These are phyloP conservation scores for Nebria salina DNA, from an alignment of 2,888 invertebrate genomes.

Conservation along the genomic window DNA sequence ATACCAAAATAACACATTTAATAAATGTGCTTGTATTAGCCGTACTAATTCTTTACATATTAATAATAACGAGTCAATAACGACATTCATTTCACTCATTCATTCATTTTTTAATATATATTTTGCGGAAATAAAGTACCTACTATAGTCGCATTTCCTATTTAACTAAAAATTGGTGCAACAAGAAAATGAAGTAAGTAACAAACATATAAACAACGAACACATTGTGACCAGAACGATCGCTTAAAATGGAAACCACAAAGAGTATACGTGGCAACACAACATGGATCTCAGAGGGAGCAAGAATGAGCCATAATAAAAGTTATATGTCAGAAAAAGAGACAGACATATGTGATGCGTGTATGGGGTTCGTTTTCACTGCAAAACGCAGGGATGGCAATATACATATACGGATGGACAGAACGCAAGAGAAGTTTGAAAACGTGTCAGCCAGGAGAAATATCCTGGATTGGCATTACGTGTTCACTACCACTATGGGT, in stretches of 20 bases:
- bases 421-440: constrained; percentile 17
- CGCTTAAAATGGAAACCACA: constrained; percentile 7
- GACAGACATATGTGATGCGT: neutral
- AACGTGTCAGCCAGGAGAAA: constrained; percentile 13
- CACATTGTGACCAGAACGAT: neutral
- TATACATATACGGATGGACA: neutral
- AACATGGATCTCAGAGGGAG: constrained; percentile 18
- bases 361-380: neutral
- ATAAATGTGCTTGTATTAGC: too few relatives aligned
- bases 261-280: neutral
- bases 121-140: too few relatives aligned
- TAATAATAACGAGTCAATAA: too few relatives aligned
- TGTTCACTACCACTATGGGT: constrained; percentile 14
- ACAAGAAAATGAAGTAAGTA: constrained; percentile 13
- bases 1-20: too few relatives aligned
- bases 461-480: constrained; percentile 31
- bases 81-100: too few relatives aligned
- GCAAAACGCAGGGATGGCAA: neutral
- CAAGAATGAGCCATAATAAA: neutral
- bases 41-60: too few relatives aligned
- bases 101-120: too few relatives aligned
- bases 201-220: constrained; percentile 21
- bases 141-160: too few relatives aligned
- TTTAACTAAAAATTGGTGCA: too few relatives aligned
- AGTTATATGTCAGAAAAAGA: neutral